Evolutionary conservation across 2,113 vertebrate genomes (phyloP), one percentile per base, ranked within the genome.

Genomic region (Oncorhynchus clarkii): DNA sequence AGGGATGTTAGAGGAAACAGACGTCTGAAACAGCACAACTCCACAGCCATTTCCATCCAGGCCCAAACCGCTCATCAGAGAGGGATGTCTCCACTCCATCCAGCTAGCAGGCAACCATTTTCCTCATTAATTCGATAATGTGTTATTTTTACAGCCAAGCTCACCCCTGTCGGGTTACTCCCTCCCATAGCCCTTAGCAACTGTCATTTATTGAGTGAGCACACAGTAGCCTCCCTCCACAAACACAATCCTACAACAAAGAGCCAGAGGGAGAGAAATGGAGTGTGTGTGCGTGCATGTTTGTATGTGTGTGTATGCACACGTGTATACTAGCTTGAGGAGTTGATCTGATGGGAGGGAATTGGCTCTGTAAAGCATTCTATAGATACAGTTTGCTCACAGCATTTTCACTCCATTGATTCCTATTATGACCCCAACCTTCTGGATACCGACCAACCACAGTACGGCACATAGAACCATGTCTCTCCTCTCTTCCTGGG

Each of bases 241-340:
- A 82, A 80, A 88, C 79, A 86, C 77, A 81, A 80, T 79, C 74
- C 72, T 83, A 86, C 80, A 72, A 86, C 80, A 84, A 81, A 85
- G 71, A 78, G 77, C 85, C 81, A 29, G 66, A 26, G 2, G 16
- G 6, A 29, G 26, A 16, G 65, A 67, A 22, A 54, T 27, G 0
- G 26, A 22, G 39, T 39, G 27, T 0, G 39, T 51, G 39, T 57
- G 54, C 5, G 13, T 57, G 16, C 18, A 20, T 57, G 54, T 57
- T 1, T 57, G 54, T 57, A 4, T 57, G 54, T 57, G 54, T 57
- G 54, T 57, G 14, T 54, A 5, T 31, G 5, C 29, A 18, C 16
- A 18, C 16, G 2, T 67, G 66, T 67, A 7, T 67, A 31, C 27
- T 45, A 45, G 39, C 39, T 45, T 45, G 39, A 39, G 39, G 8